Evolutionary conservation across 2,888 invertebrate species (phyloP), one percentile per base, ranked within the genome.

Genomic region (Lordiphosa fenestrarum): DNA sequence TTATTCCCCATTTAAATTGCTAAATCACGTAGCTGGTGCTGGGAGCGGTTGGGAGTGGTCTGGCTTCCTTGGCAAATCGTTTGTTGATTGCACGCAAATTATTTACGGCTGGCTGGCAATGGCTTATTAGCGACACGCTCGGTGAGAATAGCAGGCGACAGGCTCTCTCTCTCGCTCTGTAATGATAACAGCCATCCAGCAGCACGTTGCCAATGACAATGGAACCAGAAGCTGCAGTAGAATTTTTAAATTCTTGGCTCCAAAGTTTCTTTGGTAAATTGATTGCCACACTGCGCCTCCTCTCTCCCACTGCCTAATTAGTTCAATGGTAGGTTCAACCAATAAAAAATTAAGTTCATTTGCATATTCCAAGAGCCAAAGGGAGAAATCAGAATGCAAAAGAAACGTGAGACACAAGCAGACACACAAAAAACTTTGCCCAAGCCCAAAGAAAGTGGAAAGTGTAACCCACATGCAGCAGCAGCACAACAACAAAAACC

Each of bases 81-180:
- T 42, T 41, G 23, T 15, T 42, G 35, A 52, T 13, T 52, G 52
- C 41, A 52, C 35, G 52, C 52, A 52, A 52, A 52, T 36, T 42
- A 42, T 52, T 52, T 36, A 36, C 51, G 33, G 33, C 33, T 51
- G 33, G 35, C 21, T 52, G 52, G 13, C 52, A 50, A 42, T 23
- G 42, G 52, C 42, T 52, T 52, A 52, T 52, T 52, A 52, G 36
- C 42, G 52, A 52, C 30, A 42, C 36, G 52, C 52, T 36, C 42
- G 23, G 36, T 19, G 9, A 13, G 41, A 33, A 25, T 19, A n/a
- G n/a, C 12, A n/a, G 33, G 15, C 3, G 40, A 36, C 35, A 35
- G 35, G 19, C n/a, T 46, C 38, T 4, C 42, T 35, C 35, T 19
- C 3, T 4, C 19, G 0, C 19, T 5, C 3, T 7, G 19, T 4